Evolutionary conservation across 2,797 vertebrate genomes (phyloP), one percentile per base, ranked within the genome.

Genomic region (Chelonia mydas): DNA sequence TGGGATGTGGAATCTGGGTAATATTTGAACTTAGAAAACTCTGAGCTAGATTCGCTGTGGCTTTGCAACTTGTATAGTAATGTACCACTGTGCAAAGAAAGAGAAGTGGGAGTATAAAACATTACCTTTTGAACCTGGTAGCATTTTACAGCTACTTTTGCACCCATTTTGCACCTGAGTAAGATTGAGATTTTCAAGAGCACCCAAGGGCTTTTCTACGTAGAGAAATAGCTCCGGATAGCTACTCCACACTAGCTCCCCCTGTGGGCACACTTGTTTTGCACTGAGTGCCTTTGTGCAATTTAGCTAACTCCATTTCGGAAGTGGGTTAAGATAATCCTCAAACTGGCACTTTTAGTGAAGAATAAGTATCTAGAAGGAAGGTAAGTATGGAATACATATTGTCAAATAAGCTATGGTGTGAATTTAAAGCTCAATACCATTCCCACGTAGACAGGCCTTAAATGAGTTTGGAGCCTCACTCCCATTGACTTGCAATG

Each of bases 121-220:
- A 23, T 47, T 21, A 27, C 11, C 72, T 41, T 74, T 76, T 76
- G 25, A 49, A 53, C 45, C 27, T 5, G 5, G n/a, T 5, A 50
- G 3, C 0, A 53, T 28, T 61, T 23, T 1, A 45, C 16, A 74
- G 7, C 27, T 5, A 1, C 0, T 0, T 1, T 37, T 21, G 0
- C 1, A 3, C 33, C 25, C 1, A 55, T 2, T 41, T 10, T 47
- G 13, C 3, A 47, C 23, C 5, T 4, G 74, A 47, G 6, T 27
- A 76, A 47, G 74, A 41, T 37, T 41, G 65, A 9, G 19, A 72
- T 72, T 72, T 72, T 72, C n/a, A 72, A 61, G 61, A 65, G 61
- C 33, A 65, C 61, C 17, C 15, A n/a, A 65, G 7, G 19, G 65
- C 19, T 23, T 72, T 37, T 41, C n/a, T 41, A 72, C 9, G 23